Percentiles rank a stretch among this genome's conserved stretches.
phyloP scores from a whole-genome alignment of 2,113 vertebrate species.

The Microcebus ravelobensis region DNA sequence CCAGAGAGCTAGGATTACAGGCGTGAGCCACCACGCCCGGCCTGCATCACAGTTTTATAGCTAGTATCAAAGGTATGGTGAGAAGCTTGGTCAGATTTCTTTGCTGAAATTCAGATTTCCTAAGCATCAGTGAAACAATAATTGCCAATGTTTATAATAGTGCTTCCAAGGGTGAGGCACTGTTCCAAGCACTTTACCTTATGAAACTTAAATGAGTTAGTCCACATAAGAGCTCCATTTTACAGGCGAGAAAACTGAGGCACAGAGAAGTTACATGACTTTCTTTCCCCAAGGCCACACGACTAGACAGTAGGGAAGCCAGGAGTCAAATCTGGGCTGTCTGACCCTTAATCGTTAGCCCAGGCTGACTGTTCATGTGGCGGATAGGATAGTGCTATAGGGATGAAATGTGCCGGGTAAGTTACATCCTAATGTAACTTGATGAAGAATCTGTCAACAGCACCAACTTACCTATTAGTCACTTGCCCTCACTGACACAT shows the following conservation, averaged over 20 bases:
- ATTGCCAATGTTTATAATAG: background rate
- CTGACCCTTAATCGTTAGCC: background rate
- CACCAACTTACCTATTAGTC: background rate
- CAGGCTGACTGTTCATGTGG: background rate
- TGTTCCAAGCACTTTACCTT: background rate
- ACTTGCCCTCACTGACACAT: background rate
- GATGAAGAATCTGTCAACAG: conserved; percentile 6
- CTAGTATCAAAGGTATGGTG: background rate
- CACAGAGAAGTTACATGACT: background rate
- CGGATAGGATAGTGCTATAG: background rate
- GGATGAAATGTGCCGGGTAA: background rate
- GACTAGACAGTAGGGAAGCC: background rate
- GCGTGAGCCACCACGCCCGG: too few relatives aligned
- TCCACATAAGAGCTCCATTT: background rate
- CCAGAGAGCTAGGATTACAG: too few relatives aligned
- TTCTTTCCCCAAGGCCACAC: background rate
- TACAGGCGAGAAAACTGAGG: conserved; percentile 34
- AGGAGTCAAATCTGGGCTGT: background rate
- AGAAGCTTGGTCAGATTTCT: conserved; percentile 1
- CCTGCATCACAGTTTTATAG: background rate
- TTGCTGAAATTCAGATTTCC: conserved; percentile 35
- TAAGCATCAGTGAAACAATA: background rate
- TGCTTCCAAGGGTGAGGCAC: conserved; percentile 10
- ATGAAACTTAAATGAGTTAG: background rate
- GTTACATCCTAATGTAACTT: background rate